Percentiles rank a stretch among this genome's conserved stretches.
Evolutionary conservation across 2,113 vertebrate genomes (phyloP).

Genomic region (Trematocara stigmaticum): DNA sequence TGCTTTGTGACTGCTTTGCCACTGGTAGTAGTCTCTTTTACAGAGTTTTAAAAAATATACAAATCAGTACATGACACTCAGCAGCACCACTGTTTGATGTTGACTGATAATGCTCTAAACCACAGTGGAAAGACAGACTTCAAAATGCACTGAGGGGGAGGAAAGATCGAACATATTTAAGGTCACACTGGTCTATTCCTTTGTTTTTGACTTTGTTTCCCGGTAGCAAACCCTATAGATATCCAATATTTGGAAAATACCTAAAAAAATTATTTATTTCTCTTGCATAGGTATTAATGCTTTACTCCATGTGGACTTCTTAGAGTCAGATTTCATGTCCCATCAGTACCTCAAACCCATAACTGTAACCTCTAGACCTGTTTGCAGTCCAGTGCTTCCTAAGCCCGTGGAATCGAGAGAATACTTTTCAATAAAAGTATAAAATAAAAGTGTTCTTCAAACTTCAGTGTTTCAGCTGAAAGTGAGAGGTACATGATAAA

Average conservation of each 20-base stretch:
- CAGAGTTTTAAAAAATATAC: neutral
- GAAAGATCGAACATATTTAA: neutral
- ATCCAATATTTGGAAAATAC: neutral
- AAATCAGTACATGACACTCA: neutral
- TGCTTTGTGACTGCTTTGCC: neutral
- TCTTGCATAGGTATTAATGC: neutral
- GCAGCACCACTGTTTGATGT: neutral
- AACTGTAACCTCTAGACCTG: neutral
- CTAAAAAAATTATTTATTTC: neutral
- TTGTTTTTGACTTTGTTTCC: neutral
- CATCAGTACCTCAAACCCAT: neutral
- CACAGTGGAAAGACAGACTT: neutral
- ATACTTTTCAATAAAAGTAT: neutral
- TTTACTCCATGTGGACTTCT: neutral
- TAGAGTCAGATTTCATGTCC: neutral
- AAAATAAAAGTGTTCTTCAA: neutral
- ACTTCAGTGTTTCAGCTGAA: neutral
- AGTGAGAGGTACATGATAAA: neutral
- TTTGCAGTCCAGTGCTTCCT: neutral
- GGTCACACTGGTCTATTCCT: neutral
- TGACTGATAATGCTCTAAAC: neutral
- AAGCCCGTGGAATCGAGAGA: neutral
- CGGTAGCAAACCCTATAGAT: accelerated
- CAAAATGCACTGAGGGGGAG: neutral
- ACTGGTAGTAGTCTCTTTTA: neutral